Evolutionary conservation across 2,888 invertebrate genomes (phyloP).

Genomic region (Cheilosia soror): DNA sequence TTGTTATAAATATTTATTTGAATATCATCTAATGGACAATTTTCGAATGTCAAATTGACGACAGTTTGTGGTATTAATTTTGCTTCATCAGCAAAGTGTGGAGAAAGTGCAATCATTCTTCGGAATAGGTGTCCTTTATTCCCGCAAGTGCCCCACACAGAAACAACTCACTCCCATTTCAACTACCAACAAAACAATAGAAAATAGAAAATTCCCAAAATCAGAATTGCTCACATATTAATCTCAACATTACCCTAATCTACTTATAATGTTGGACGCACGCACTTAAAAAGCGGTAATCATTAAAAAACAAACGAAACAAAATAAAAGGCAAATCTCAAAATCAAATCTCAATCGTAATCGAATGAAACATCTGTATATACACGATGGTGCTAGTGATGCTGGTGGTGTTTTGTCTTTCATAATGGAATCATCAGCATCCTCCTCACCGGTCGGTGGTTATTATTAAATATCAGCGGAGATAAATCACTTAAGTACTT

Average conservation of each 20-base stretch:
- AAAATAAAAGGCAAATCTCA: neutral
- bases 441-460: conserved; percentile 44
- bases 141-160: too few species aligned
- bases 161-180: too few species aligned
- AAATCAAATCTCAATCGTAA: conserved; percentile 35
- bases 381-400: neutral
- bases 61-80: too few species aligned
- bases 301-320: conserved; percentile 14
- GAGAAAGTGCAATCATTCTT: too few species aligned
- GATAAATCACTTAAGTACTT: conserved; percentile 73
- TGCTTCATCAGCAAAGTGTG: too few species aligned
- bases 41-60: too few species aligned
- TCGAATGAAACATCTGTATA: conserved; percentile 36
- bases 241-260: conserved; percentile 44
- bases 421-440: conserved; percentile 58
- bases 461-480: conserved; percentile 65
- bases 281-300: conserved; percentile 7
- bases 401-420: conserved; percentile 48
- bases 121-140: too few species aligned
- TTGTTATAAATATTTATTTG: too few species aligned
- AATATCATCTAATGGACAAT: too few species aligned
- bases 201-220: neutral
- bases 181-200: too few species aligned
- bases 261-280: conserved; percentile 48
- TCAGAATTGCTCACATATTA: conserved; percentile 2